Evolutionary conservation across 2,113 vertebrate species (phyloP), one percentile per base, ranked within the genome.

Genomic region (Plotosus lineatus): DNA sequence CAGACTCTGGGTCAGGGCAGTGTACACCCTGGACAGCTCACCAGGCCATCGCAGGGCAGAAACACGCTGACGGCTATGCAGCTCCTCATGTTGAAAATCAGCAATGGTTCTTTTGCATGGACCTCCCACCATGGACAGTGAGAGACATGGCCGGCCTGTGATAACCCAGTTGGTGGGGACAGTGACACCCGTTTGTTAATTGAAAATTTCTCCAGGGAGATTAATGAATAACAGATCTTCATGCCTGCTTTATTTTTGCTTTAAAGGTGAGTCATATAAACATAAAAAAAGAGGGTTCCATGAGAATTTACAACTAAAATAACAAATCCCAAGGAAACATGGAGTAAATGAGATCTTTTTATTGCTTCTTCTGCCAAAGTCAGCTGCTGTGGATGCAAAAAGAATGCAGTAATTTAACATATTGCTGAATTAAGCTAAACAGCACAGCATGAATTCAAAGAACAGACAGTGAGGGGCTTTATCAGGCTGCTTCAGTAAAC

Each of bases 401-500:
- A 23, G 82, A 55, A 82, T 55, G 36, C 79, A 38, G 63, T 79
- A 60, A 53, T 88, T 76, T 79, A 77, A 60, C 74, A 85, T 80
- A 78, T 80, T 77, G 82, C 87, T 86, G 77, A 89, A 89, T 85
- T 69, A 87, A 88, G 87, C 85, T 80, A 84, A 82, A 82, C n/a
- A 58, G 56, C 38, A 48, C 69, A 50, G 50, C 77, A 84, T 48
- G 21, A 55, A 53, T 17, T 9, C 50, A 21, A 36, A 21, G 23
- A 69, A 87, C 88, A 91, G 90, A 92, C 88, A 89, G 86, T 89
- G 89, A 82, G 87, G 79, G 84, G 85, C 81, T 86, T 75, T 56
- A 82, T 85, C 91, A 91, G 88, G 88, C 89, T 89, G 85, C 85
- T 90, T 86, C 84, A 82, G 84, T 85, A 80, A 86, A 72, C 56